Conservation (phyloP, 2,888 invertebrate genomes). For the Dascillus cervinus region DNA sequence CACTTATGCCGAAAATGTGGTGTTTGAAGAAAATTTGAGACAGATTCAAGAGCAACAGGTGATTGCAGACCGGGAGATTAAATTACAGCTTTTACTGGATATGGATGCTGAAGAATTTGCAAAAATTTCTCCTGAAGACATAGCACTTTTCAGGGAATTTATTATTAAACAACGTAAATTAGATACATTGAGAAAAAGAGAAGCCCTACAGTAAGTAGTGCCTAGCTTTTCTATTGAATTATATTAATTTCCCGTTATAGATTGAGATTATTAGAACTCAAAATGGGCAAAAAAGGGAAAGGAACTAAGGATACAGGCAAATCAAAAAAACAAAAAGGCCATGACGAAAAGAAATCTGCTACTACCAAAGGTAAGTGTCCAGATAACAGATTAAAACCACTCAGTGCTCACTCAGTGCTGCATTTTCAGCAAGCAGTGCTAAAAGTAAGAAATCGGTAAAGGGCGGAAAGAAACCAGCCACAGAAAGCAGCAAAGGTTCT, state of each 20-base stretch:
- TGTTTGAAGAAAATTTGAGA: constrained; percentile 4
- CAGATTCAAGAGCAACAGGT: constrained; percentile 19
- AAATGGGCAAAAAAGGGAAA: constrained; percentile 2
- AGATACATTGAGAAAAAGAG: constrained; percentile 13
- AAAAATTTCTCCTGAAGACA: constrained; percentile 17
- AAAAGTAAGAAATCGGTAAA: constrained; percentile 3
- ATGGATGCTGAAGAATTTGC: constrained; percentile 23
- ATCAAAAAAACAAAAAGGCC: constrained; percentile 1
- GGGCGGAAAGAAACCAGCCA: background rate
- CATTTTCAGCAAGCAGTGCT: constrained; percentile 1
- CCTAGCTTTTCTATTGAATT: constrained; percentile 1
- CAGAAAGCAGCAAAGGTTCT: constrained; percentile 1
- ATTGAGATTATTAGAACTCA: constrained; percentile 4
- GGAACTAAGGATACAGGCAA: background rate
- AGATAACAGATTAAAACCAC: background rate
- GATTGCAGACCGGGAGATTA: constrained; percentile 14
- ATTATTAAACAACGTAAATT: constrained; percentile 22
- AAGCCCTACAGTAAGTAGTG: constrained; percentile 15
- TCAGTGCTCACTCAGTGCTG: too few species aligned
- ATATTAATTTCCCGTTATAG: constrained; percentile 2
- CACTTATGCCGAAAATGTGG: constrained; percentile 6
- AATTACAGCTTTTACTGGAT: constrained; percentile 15
- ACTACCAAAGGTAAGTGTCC: constrained; percentile 3
- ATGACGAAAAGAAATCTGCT: constrained; percentile 1
- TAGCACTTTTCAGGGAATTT: constrained; percentile 18